Evolutionary conservation across 1,140 invertebrate genomes (phyloP).

Genomic region (Leptinotarsa undecemlineata): DNA sequence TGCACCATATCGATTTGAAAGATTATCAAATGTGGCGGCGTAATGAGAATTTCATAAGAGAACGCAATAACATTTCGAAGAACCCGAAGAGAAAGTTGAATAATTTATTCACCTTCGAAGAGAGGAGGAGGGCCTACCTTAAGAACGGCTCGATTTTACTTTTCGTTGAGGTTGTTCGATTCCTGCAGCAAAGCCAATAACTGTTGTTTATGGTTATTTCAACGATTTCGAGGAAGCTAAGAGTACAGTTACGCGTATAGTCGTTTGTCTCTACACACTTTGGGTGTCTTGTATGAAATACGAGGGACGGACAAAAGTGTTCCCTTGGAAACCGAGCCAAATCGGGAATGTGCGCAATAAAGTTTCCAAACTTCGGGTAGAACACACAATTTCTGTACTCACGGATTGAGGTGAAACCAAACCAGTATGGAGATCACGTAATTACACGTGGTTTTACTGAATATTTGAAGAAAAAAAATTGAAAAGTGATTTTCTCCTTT

Average conservation of each 20-base stretch:
- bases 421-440: too few species aligned
- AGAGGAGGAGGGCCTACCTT: not conserved
- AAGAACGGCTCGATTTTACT: not conserved
- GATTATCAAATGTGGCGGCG: not conserved
- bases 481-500: too few species aligned
- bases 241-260: not conserved
- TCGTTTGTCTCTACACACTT: not conserved
- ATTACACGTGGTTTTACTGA: too few species aligned
- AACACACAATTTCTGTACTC: slow-evolving; percentile 22
- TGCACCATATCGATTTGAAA: not conserved
- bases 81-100: not conserved
- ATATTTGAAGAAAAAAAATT: too few species aligned
- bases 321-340: too few species aligned
- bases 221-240: not conserved
- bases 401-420: not conserved
- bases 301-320: too few species aligned
- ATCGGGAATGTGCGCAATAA: too few species aligned
- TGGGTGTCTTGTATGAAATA: not conserved
- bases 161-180: not conserved
- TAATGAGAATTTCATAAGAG: slow-evolving; percentile 1
- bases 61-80: not conserved
- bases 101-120: not conserved
- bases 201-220: not conserved
- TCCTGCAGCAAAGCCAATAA: not conserved
- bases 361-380: too few species aligned